Evolutionary conservation across 1,140 invertebrate species (phyloP).

Genomic region (Zelostemma sp.): DNA sequence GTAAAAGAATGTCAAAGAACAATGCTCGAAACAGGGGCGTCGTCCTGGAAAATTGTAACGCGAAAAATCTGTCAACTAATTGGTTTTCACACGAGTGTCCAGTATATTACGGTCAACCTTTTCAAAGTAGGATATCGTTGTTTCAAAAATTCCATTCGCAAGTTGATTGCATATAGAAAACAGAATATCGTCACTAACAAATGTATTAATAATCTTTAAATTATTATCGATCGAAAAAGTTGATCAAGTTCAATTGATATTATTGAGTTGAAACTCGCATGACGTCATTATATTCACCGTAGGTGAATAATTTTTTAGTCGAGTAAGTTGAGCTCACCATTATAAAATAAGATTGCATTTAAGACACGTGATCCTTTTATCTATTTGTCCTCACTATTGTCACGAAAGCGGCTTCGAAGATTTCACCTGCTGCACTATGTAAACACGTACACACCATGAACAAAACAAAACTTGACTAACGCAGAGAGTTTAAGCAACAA

Average conservation of each 20-base stretch:
- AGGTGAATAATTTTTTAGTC: too few relatives aligned
- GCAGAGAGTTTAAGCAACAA: slow-evolving; percentile 9
- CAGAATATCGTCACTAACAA: too few relatives aligned
- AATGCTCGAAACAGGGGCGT: slow-evolving; percentile 28
- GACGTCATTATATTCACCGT: too few relatives aligned
- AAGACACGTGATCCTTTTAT: not conserved
- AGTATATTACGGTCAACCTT: slow-evolving; percentile 1
- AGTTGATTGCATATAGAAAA: not conserved
- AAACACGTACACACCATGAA: slow-evolving; percentile 6
- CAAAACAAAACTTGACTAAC: too few relatives aligned
- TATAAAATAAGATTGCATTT: slow-evolving; percentile 15
- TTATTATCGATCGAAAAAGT: too few relatives aligned
- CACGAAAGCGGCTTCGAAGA: too few relatives aligned
- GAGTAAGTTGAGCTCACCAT: slow-evolving; percentile 14
- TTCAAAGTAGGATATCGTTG: not conserved
- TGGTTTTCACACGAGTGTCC: slow-evolving; percentile 36
- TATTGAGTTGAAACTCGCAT: too few relatives aligned
- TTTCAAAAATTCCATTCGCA: not conserved
- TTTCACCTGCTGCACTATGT: not conserved
- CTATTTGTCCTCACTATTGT: not conserved
- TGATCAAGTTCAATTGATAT: too few relatives aligned
- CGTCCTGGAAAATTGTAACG: slow-evolving; percentile 25
- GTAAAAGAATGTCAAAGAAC: slow-evolving; percentile 28
- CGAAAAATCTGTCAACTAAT: slow-evolving; percentile 55
- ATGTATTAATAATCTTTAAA: too few relatives aligned